Evolutionary conservation across 2,888 invertebrate species (phyloP), one percentile per base, ranked within the genome.

Genomic region (Dryobotodes eremita): DNA sequence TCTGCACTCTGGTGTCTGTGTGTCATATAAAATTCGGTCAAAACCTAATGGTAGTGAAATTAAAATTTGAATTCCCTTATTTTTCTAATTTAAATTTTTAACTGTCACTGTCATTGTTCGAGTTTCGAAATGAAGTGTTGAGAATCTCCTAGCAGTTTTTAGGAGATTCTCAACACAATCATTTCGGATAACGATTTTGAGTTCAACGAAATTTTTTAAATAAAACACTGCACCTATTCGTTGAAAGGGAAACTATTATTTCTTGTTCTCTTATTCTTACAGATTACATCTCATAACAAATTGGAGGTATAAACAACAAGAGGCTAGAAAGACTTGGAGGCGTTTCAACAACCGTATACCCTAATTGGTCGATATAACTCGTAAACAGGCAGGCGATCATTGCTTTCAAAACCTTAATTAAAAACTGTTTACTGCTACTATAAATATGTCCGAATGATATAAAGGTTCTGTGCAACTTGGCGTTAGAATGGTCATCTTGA

Each of bases 371-470:
- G 87, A 88, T 89, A 91, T 90, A 86, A 81, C 87, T 90, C 90
- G 91, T 92, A 91, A 89, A 89, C 86, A 80, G 82, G 87, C 78
- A 84, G 89, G 86, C 90, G 93, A 93, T 94, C 94, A 94, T 94
- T 92, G 92, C 92, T 93, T 94, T 95, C 94, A 92, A 92, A 91
- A 93, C 94, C 94, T 96, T 96, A 96, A 96, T 96, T 97, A 96
- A 96, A 96, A 96, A 93, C 92, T 92, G 92, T 96, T 96, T 96
- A 96, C 92, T 92, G 91, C 89, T 92, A 36, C 88, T 92, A 93
- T 96, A 96, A 96, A 96, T 89, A 92, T 94, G 94, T 96, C 95
- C 92, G 92, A 95, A 93, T 92, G 90, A 86, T 86, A 79, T 88
- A 89, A 84, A 93, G 93, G 81, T 84, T 92, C 88, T 78, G 92